Evolutionary conservation across 1,140 invertebrate species (phyloP).

Genomic region (Leucophenga varia): DNA sequence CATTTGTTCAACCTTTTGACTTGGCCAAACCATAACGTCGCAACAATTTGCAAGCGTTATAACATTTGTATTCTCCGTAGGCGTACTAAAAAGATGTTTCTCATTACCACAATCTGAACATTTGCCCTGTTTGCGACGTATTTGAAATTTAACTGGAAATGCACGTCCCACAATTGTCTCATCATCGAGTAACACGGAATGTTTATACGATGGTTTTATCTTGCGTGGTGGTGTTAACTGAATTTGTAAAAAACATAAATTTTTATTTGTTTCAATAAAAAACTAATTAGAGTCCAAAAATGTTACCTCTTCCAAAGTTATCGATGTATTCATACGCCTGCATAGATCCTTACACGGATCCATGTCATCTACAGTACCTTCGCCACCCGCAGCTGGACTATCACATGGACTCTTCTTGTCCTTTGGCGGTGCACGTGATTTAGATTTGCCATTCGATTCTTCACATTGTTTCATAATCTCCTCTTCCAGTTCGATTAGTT

Average conservation of each 20-base stretch:
- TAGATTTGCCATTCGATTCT: too few species aligned
- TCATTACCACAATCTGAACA: conserved; percentile 20
- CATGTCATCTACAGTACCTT: conserved; percentile 11
- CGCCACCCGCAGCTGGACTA: conserved; percentile 7
- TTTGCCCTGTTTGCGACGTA: conserved; percentile 25
- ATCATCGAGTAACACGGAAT: conserved; percentile 18
- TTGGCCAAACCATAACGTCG: conserved; percentile 41
- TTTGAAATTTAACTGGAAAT: conserved; percentile 34
- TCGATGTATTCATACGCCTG: conserved; percentile 24
- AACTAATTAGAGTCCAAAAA: too few species aligned
- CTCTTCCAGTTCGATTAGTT: conserved; percentile 37
- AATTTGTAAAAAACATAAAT: too few species aligned
- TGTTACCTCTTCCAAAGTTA: conserved; percentile 36
- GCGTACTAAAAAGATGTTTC: conserved; percentile 21
- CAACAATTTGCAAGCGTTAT: conserved; percentile 34
- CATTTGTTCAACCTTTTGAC: conserved; percentile 38
- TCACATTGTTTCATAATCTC: conserved; percentile 26
- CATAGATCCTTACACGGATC: conserved; percentile 21
- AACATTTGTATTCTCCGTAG: conserved; percentile 33
- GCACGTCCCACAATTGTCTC: conserved; percentile 37
- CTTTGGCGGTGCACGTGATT: neutral
- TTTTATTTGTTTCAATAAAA: too few species aligned
- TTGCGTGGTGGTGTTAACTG: conserved; percentile 28
- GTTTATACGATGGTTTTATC: conserved; percentile 23
- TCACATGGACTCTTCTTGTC: conserved; percentile 23